Conservation (phyloP, 2,888 invertebrate species). For the Himalopsyche kuldschensis region DNA sequence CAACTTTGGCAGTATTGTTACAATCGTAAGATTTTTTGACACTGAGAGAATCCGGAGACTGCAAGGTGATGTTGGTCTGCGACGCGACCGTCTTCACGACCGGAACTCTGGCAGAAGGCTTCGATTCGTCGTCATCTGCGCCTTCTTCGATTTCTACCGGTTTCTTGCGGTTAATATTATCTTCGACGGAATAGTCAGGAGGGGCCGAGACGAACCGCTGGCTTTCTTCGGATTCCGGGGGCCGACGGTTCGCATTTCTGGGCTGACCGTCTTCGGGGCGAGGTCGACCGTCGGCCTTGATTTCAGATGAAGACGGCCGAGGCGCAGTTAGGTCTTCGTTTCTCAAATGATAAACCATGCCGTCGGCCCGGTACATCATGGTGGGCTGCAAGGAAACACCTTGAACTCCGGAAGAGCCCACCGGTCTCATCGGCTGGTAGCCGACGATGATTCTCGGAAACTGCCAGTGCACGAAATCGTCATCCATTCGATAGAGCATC, state of each 20-base stretch:
- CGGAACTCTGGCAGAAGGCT: conserved; percentile 17
- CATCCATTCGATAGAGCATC: conserved; percentile 35
- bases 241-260: conserved; percentile 35
- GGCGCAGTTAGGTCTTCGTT: conserved; percentile 41
- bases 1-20: conserved; percentile 36
- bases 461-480: conserved; percentile 36
- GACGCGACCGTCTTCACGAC: conserved; percentile 47
- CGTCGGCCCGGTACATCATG: conserved; percentile 45
- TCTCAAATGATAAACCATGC: conserved; percentile 37
- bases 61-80: conserved; percentile 55
- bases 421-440: conserved; percentile 43
- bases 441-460: conserved; percentile 46
- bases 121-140: not conserved
- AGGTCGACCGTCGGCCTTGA: conserved; percentile 13
- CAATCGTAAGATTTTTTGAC: conserved; percentile 39
- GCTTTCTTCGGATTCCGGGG: conserved; percentile 30
- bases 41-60: conserved; percentile 45
- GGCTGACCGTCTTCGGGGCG: conserved; percentile 24
- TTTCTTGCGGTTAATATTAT: not conserved
- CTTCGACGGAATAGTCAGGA: not conserved
- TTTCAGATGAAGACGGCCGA: not conserved
- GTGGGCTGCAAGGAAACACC: conserved; percentile 38
- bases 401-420: conserved; percentile 19
- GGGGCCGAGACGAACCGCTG: not conserved
- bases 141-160: not conserved